Evolutionary conservation across 2,797 vertebrate species (phyloP), one percentile per base, ranked within the genome.

Genomic region (Rhincodon typus): DNA sequence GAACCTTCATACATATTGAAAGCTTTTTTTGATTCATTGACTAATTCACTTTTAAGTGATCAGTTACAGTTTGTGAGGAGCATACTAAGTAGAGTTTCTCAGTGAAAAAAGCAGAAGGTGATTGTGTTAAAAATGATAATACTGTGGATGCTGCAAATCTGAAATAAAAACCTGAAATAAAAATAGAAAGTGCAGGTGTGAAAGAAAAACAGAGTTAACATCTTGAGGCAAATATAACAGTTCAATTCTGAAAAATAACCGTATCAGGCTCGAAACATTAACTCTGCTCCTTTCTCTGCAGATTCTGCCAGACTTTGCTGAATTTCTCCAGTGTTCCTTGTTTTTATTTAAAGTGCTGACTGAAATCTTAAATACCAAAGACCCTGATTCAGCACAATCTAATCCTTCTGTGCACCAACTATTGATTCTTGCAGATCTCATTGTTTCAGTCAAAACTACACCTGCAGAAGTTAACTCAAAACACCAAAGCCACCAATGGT

Each of bases 361-460:
- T n/a, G 25, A 72, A n/a, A 70, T 6, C 50, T 77, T 77, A 53
- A 34, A 53, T 19, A 77, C 94, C 3, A 50, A 46, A 70, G 4
- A 42, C 38, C 25, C 69, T 15, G 23, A 34, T 4, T n/a, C 50
- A 50, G 46, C 46, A 69, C 21, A 34, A n/a, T 25, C 13, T 77
- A 74, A 53, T 77, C 94, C 42, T 23, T 15, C n/a, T 69, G 66
- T 27, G 13, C 15, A 53, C 70, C 30, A 77, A n/a, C 27, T 94
- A 94, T 74, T 74, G 94, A 94, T 74, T 77, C 70, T 69, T 69
- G 90, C 21, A 93, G 67, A 93, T 93, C n/a, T 42, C 10, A 93
- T 93, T 7, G 13, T 69, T n/a, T 38, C 67, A 42, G n/a, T 4
- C 57, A 19, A 34, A 90, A 15, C 53, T 42, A 3, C 19, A 93